phyloP scores from a whole-genome alignment of 2,113 vertebrate genomes.

The Tachycineta bicolor region DNA sequence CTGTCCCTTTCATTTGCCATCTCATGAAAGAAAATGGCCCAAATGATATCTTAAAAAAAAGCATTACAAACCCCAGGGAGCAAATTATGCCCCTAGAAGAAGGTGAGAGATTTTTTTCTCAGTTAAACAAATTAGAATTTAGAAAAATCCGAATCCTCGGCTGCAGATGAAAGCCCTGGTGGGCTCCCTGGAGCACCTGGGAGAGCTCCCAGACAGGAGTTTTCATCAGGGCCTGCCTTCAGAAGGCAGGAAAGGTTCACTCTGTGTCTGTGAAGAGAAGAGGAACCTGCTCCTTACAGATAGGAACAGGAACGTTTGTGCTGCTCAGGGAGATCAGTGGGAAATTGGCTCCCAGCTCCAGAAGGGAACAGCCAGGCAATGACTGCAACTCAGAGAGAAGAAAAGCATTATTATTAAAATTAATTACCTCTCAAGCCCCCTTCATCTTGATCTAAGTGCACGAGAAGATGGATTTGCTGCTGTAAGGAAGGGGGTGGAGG shows the following conservation, averaged over 20 bases:
- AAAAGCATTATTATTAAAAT: constrained; percentile 8
- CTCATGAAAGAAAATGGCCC: background rate
- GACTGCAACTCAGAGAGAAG: background rate
- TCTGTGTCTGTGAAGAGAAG: background rate
- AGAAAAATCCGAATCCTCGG: background rate
- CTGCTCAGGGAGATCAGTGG: background rate
- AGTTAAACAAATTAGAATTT: background rate
- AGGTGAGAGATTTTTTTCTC: constrained; percentile 7
- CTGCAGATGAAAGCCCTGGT: background rate
- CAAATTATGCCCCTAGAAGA: background rate
- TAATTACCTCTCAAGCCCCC: constrained; percentile 10
- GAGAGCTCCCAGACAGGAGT: background rate
- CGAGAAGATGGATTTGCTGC: background rate
- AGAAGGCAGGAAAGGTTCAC: background rate
- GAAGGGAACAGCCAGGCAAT: background rate
- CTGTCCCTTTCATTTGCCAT: background rate
- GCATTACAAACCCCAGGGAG: background rate
- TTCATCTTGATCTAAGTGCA: constrained; percentile 14
- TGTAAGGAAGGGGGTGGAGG: background rate
- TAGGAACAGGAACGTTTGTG: fast-evolving
- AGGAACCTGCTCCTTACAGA: background rate
- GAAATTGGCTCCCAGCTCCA: background rate
- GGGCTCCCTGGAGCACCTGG: background rate
- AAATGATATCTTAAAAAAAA: background rate
- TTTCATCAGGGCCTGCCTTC: background rate